These are phyloP conservation scores for Agrilus biguttatus DNA, from an alignment of 2,888 invertebrate genomes.

Conservation along the genomic window DNA sequence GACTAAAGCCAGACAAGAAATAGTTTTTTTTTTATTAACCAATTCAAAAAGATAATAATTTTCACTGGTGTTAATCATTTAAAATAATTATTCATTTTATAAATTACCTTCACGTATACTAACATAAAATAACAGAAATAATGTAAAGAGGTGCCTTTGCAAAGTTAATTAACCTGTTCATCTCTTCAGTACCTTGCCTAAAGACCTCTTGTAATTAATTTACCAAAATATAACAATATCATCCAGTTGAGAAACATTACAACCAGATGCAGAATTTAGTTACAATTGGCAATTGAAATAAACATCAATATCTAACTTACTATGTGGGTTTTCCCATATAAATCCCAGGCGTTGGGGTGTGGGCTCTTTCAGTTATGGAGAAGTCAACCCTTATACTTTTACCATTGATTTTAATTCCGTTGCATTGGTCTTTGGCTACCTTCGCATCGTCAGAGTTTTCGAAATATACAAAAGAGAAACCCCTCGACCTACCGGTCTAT, in stretches of 20 bases:
- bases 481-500: constrained; percentile 76
- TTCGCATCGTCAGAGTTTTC: constrained; percentile 78
- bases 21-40: too few species aligned
- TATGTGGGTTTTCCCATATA: constrained; percentile 90
- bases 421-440: constrained; percentile 84
- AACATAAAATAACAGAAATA: constrained; percentile 4
- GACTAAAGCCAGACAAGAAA: too few species aligned
- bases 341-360: constrained; percentile 94
- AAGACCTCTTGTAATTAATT: neutral
- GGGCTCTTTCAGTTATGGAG: constrained; percentile 90
- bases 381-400: constrained; percentile 88
- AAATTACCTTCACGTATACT: neutral
- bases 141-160: constrained; percentile 21
- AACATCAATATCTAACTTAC: constrained; percentile 32
- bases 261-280: neutral
- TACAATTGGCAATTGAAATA: neutral
- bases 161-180: constrained; percentile 4
- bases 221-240: constrained; percentile 1
- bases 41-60: too few species aligned
- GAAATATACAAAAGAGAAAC: constrained; percentile 95
- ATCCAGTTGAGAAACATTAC: neutral
- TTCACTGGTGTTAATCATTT: too few species aligned
- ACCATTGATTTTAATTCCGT: constrained; percentile 89
- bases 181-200: too few species aligned
- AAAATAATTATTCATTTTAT: too few species aligned